Conservation (phyloP, 2,888 invertebrate genomes). For the Drosophila anomalata region DNA sequence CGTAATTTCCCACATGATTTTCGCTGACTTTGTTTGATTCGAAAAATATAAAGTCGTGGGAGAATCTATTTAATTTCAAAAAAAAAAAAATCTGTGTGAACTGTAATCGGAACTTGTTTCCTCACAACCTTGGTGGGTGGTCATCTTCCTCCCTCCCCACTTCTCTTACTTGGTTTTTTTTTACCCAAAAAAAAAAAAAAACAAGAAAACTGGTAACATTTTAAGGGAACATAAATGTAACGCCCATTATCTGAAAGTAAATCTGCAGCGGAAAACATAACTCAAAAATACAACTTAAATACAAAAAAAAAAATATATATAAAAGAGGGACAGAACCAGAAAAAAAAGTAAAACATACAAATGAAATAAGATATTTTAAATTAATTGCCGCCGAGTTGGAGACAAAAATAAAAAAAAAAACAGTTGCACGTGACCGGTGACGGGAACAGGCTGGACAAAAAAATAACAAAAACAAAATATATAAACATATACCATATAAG, state of each 20-base stretch:
- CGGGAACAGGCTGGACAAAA: conserved; percentile 6
- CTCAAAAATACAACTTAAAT: conserved; percentile 72
- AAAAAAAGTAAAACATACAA: conserved; percentile 51
- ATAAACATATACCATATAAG: conserved; percentile 9
- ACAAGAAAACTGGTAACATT: conserved; percentile 44
- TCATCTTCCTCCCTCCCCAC: neutral
- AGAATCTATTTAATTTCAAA: conserved; percentile 35
- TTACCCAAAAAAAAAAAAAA: neutral
- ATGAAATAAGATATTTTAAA: conserved; percentile 80
- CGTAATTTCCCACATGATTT: conserved; percentile 29
- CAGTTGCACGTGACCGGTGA: conserved; percentile 66
- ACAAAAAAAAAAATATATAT: conserved; percentile 18
- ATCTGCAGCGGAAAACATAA: conserved; percentile 81
- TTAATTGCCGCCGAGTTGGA: conserved; percentile 63
- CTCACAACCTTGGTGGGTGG: conserved; percentile 19
- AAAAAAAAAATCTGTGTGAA: conserved; percentile 14
- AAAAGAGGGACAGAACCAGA: conserved; percentile 38
- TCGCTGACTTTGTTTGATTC: conserved; percentile 52
- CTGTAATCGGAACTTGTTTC: conserved; percentile 43
- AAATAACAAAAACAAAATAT: conserved; percentile 15
- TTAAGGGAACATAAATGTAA: conserved; percentile 74
- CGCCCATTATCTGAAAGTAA: conserved; percentile 66
- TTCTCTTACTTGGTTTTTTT: neutral
- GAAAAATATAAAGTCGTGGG: conserved; percentile 47
- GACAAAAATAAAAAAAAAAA: conserved; percentile 35